Evolutionary conservation across 2,113 vertebrate species (phyloP), one percentile per base, ranked within the genome.

Genomic region (Scytalopus superciliaris): DNA sequence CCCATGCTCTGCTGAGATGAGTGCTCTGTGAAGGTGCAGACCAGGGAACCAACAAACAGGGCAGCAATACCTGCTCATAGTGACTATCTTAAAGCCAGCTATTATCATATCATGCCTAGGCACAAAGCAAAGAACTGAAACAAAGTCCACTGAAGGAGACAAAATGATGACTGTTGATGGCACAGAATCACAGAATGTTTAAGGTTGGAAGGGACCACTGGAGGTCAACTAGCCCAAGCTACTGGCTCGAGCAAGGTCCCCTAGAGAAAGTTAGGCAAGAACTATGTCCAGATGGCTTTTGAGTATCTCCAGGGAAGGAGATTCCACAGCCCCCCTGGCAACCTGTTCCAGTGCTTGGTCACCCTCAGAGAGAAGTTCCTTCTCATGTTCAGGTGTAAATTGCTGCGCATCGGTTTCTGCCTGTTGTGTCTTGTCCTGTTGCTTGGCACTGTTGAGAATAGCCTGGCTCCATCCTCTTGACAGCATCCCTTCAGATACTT

Each of bases 341-440:
- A 35, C 39, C 39, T 53, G 13, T 82, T 45, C 24, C 19, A 31
- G n/a, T 53, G 21, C n/a, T 47, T 0, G 0, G 40, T 55, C 17
- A 68, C 9, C 10, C 24, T 40, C n/a, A 68, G 53, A 44, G 12
- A 31, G n/a, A 40, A 11, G 7, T 31, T 68, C 47, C 57, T 68
- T 60, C 21, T 62, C 24, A 31, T 35, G 16, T 55, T 55, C 40
- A 55, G 28, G 17, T 53, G 45, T 39, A 75, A 60, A 19, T 40
- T 75, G 16, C 28, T 15, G 9, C 19, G 7, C 17, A 18, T 47
- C 23, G 0, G 0, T 83, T 68, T 35, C 30, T 47, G 45, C 63
- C n/a, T 13, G 18, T 15, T 62, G 24, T 21, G 19, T 89, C 40
- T 68, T 62, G 25, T 49, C 40, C n/a, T 35, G 1, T 42, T 55